Conservation (phyloP, 2,888 invertebrate species). For the Orthosia gracilis region DNA sequence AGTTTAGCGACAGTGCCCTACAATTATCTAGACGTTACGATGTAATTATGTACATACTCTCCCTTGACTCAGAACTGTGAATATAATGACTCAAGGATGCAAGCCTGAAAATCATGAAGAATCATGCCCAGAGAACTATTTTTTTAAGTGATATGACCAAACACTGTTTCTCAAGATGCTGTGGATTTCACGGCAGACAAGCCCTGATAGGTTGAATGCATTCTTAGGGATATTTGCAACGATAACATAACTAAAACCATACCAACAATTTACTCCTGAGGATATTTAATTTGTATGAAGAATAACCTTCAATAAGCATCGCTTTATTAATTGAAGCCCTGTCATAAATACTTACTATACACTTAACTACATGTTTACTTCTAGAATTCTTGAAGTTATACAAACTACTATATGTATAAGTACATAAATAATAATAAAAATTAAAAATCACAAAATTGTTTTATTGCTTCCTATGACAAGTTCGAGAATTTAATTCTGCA, state of each 20-base stretch:
- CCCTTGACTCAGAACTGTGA: not conserved
- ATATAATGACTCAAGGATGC: not conserved
- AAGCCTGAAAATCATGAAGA: not conserved
- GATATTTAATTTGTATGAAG: not conserved
- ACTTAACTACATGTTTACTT: not conserved
- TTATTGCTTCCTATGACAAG: slow-evolving; percentile 21
- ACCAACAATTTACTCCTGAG: not conserved
- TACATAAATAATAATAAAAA: slow-evolving; percentile 59
- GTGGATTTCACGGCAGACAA: no score
- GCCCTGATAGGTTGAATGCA: slow-evolving; percentile 5
- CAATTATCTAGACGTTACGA: not conserved
- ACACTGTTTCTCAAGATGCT: no score
- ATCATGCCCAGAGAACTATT: no score
- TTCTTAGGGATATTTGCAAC: not conserved
- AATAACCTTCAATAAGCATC: not conserved
- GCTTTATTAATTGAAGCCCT: not conserved
- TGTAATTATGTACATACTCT: not conserved
- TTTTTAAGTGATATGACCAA: no score
- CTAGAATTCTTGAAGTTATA: slow-evolving; percentile 4
- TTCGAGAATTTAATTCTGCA: not conserved
- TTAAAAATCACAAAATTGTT: slow-evolving; percentile 40
- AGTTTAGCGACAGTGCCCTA: not conserved
- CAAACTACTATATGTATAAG: slow-evolving; percentile 41
- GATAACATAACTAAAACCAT: not conserved
- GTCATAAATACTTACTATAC: not conserved